Base-by-base conservation (phyloP, 2,888 invertebrate species). In the Sclerodermus sp. region DNA sequence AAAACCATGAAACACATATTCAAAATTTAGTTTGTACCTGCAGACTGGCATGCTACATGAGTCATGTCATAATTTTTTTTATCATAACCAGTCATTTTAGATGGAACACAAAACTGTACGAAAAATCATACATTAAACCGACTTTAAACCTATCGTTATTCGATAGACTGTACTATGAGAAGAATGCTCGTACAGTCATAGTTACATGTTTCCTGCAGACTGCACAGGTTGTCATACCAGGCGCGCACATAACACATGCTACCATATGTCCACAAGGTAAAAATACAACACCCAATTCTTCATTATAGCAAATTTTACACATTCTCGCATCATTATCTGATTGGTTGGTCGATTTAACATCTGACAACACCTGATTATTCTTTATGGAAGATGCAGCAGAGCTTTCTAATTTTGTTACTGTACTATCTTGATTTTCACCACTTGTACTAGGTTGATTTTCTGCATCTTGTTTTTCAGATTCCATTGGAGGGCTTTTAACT, bases 211-310 rank as follows among this genome's bases (percentile, higher is more conserved):
- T 82, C 51, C 96, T 85, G 81, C 96, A 96, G 68, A 96, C 85
- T 36, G 94, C 93, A 79, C 96, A 96, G 66, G 85, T 87, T 64
- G 87, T 85, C 50, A 95, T 85, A 47, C 91, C 88, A 17, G 92
- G 86, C 37, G 95, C 93, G 82, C 97, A 97, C 71, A 90, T 89
- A 47, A 89, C 88, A 81, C 97, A 97, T 44, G 94, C 89, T 48
- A 94, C 90, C 69, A 96, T 88, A 81, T 97, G 97, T 58, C 95
- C 93, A 80, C 97, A 97, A 43, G 97, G 96, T 68, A 96, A 83
- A 81, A 97, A 96, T 66, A 93, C 90, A 55, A 96, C 89, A 63
- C 90, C 90, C 66, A 91, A 85, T 79, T 95, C 93, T 70, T 88
- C 88, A 52, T 86, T 88, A 81, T 88, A 93, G 80, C 97, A 97